Evolutionary conservation across 2,113 vertebrate genomes (phyloP).

Genomic region (Synchiropus splendidus): DNA sequence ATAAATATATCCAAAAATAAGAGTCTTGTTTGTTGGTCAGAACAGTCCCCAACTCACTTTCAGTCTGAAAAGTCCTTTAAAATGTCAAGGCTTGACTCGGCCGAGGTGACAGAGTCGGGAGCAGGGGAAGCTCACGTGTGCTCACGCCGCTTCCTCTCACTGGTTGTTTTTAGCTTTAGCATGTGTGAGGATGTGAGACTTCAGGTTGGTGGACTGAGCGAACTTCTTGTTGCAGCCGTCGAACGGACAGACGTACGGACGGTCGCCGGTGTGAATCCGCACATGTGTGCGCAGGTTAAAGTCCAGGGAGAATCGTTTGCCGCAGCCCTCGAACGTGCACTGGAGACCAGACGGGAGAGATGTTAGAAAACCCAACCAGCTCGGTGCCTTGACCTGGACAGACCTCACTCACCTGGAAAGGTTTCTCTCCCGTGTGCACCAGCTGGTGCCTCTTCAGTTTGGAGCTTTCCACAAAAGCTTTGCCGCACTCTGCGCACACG

Average conservation of each 20-base stretch:
- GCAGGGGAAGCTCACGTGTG: too few species aligned
- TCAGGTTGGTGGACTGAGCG: constrained; percentile 98
- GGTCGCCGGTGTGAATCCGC: constrained; percentile 97
- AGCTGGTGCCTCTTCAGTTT: constrained; percentile 97
- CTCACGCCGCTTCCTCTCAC: constrained; percentile 63
- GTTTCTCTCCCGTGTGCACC: constrained; percentile 97
- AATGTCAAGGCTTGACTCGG: too few species aligned
- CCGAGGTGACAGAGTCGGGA: too few species aligned
- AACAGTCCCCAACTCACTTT: too few species aligned
- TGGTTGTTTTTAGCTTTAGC: constrained; percentile 99
- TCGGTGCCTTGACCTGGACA: too few species aligned
- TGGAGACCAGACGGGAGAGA: constrained; percentile 32
- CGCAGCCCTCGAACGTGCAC: constrained; percentile 98
- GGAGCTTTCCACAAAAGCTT: constrained; percentile 97
- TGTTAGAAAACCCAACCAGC: too few species aligned
- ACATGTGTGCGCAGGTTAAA: constrained; percentile 99
- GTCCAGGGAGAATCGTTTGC: constrained; percentile 98
- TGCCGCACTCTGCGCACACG: constrained; percentile 95
- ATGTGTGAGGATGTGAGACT: constrained; percentile 99
- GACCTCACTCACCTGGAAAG: constrained; percentile 90
- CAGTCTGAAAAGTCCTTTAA: too few species aligned
- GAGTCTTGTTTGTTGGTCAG: too few species aligned
- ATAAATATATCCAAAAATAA: too few species aligned
- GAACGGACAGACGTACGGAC: constrained; percentile 96
- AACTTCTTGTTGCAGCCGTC: constrained; percentile 99